Base-by-base conservation (phyloP, 2,113 vertebrate genomes). In the Circaetus gallicus region DNA sequence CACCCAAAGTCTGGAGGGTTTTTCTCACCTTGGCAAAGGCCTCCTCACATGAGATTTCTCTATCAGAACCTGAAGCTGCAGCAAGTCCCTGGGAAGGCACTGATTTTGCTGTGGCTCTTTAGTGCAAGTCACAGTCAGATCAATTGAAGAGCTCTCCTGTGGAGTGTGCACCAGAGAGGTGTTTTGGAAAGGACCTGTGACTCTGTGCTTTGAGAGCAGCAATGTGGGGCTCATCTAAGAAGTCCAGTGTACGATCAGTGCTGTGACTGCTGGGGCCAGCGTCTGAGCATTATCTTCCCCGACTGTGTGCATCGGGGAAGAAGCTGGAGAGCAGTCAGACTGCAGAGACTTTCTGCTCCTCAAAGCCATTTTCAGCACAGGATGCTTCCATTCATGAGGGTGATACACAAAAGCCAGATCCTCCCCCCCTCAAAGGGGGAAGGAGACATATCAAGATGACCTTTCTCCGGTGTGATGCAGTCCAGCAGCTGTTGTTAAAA, bases 221-320 rank as follows among this genome's bases (percentile, higher is more conserved):
- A 38, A 16, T 3, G 11, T 16, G n/a, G 45, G n/a, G 45, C 59
- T 80, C 12, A n/a, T 31, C 10, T 61, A 24, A 58, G 76, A 43
- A 56, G n/a, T 53, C 24, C 36, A 29, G 38, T 0, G 1, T 69
- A 11, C 62, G 69, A 47, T 66, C 19, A 10, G 17, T 61, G 26
- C 76, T 86, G 82, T 4, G 1, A 34, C 47, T 43, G 34, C 49
- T 3, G 3, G 28, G 36, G 40, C 32, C 7, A 1, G 69, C 0
- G 4, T 47, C 25, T 19, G 47, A 58, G 58, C 0, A 0, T 58
- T 62, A 3, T 4, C 29, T 3, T 9, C 22, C 34, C 45, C 66
- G 43, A 2, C 42, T 38, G 50, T 0, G 0, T 24, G 5, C 15
- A 3, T 8, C 0, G 0, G 19, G 62, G 49, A 61, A 28, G 72